A percentile compares a stretch with the other conserved stretches of the same genome.
These are phyloP conservation scores for Pollimyrus isidori DNA, from an alignment of 2,113 vertebrate genomes.

Conservation along the genomic window DNA sequence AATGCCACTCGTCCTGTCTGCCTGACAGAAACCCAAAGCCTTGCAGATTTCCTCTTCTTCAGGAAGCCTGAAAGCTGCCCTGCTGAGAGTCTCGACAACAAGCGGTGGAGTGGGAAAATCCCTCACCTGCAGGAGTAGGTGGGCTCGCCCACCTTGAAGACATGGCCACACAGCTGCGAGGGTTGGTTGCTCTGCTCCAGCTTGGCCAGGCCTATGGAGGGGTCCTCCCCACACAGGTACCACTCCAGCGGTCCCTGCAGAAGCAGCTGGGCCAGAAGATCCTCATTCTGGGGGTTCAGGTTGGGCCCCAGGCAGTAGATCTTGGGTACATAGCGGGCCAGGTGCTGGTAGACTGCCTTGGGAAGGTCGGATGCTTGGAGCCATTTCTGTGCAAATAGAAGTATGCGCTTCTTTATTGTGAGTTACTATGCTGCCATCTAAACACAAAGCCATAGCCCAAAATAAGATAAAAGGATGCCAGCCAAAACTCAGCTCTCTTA, in stretches of 20 bases:
- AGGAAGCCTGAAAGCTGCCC: too few relatives aligned
- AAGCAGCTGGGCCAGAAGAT: conserved; percentile 77
- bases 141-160: conserved; percentile 96
- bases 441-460: background rate
- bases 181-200: conserved; percentile 83
- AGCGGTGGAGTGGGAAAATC: background rate
- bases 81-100: background rate
- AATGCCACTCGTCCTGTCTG: background rate
- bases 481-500: background rate
- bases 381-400: conserved; percentile 71
- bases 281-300: conserved; percentile 77
- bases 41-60: background rate
- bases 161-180: conserved; percentile 87
- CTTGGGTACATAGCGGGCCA: conserved; percentile 81
- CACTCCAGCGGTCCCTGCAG: conserved; percentile 87
- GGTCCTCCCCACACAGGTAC: conserved; percentile 88
- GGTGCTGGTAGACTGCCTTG: conserved; percentile 79
- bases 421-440: background rate
- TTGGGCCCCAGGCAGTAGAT: conserved; percentile 85
- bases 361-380: conserved; percentile 74
- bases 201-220: conserved; percentile 72
- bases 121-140: conserved; percentile 95
- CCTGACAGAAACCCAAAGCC: background rate
- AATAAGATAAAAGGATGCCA: background rate
- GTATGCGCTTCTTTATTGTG: background rate